Base-by-base conservation (phyloP, 2,797 vertebrate genomes). In the Brotogeris chrysoptera region DNA sequence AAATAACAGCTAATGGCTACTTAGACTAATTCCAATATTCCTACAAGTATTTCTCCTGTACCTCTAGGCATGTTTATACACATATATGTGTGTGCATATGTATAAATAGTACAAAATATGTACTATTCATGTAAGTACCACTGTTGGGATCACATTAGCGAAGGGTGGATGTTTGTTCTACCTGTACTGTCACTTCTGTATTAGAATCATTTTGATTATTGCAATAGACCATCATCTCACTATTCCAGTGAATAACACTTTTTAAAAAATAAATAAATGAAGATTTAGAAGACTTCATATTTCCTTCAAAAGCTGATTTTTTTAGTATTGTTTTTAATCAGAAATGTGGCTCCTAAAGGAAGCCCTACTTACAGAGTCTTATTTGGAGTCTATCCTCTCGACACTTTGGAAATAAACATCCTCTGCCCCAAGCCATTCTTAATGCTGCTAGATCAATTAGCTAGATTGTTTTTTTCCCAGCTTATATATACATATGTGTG, bases 21-120 rank as follows among this genome's bases (percentile, higher is more conserved):
- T 95, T 95, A 87, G 78, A 91, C 57, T 84, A 94, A 96, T 94
- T 95, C 53, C 38, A 80, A 18, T 86, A 74, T 83, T 92, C 95
- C 72, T 66, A 41, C 85, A 92, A 36, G 20, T 69, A 65, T 71
- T 95, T 76, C 36, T 93, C 94, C 91, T 77, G 52, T 95, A 86
- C 55, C 8, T 46, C 41, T 65, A 18, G 16, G 18, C n/a, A 28
- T 50, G 11, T 70, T 72, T 41, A 27, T 7, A 11, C 16, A 23
- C 7, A n/a, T 59, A 65, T 76, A 83, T 20, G 15, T 80, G 74
- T 68, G 30, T 79, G 63, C 68, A 41, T 64, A 28, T 0, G 0
- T 60, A 17, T 6, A 86, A 69, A 76, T 61, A 36, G n/a, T 59
- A 59, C 55, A 36, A 59, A 59, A 59, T 24, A 36, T 16, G 14